phyloP scores from a whole-genome alignment of 2,888 invertebrate genomes.

The Invenusta paracnida region DNA sequence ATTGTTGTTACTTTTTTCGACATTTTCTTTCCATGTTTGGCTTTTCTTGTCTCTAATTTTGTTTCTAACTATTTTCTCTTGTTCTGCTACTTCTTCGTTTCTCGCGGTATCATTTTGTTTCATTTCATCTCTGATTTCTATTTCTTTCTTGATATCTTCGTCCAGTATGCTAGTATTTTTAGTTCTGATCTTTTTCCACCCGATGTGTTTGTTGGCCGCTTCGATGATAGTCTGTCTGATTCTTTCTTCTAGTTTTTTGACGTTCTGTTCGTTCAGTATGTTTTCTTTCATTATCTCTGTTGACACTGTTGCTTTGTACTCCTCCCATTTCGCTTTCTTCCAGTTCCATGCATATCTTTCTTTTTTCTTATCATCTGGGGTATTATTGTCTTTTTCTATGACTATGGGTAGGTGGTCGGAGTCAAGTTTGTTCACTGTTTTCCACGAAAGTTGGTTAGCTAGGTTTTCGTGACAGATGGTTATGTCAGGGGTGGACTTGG shows the following conservation, averaged over 20 bases:
- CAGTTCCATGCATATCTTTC: slow-evolving; percentile 1
- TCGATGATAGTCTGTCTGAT: not conserved
- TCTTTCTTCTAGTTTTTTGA: not conserved
- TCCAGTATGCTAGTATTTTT: not conserved
- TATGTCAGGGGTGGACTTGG: not conserved
- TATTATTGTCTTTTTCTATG: not conserved
- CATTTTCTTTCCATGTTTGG: not conserved
- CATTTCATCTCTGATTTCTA: slow-evolving; percentile 9
- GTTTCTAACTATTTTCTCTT: not conserved
- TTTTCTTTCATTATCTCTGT: not conserved
- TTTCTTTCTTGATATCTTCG: too few species aligned
- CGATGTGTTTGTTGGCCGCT: not conserved
- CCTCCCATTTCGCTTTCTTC: not conserved
- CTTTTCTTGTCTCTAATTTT: not conserved
- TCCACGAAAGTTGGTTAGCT: not conserved
- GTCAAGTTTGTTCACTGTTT: slow-evolving; percentile 16
- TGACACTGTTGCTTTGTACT: not conserved
- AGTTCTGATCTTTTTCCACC: not conserved
- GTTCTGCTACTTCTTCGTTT: not conserved
- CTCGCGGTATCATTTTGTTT: not conserved
- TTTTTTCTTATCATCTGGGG: not conserved
- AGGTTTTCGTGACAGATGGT: not conserved
- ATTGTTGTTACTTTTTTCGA: not conserved
- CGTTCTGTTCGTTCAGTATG: not conserved
- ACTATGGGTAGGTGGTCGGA: not conserved